A percentile compares a stretch with the other conserved stretches of the same genome.
Conservation (phyloP, 2,113 vertebrate genomes). For the Trematocara macrostoma region DNA sequence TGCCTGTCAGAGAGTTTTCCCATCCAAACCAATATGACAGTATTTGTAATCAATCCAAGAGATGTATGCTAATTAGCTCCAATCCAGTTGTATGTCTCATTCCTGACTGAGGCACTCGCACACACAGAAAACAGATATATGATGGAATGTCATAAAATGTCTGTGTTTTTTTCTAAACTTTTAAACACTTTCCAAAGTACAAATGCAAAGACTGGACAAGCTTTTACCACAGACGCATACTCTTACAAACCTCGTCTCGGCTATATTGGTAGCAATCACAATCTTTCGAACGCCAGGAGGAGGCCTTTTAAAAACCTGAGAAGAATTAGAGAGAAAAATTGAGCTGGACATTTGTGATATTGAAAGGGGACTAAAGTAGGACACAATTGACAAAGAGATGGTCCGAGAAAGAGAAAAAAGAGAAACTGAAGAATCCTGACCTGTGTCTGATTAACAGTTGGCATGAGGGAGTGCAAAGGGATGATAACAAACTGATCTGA, state of each 20-base stretch:
- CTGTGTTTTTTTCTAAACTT: background rate
- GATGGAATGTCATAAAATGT: background rate
- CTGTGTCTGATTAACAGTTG: conserved; percentile 96
- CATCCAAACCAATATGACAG: conserved; percentile 1
- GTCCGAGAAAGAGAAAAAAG: background rate
- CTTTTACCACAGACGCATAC: background rate
- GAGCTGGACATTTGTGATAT: background rate
- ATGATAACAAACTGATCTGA: conserved; percentile 94
- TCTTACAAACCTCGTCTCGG: conserved; percentile 88
- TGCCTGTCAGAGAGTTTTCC: conserved; percentile 10
- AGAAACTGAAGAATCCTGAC: conserved; percentile 67
- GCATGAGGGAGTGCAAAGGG: conserved; percentile 96
- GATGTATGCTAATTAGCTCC: conserved; percentile 30
- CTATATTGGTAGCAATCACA: conserved; percentile 97
- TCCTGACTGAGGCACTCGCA: background rate
- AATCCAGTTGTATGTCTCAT: background rate
- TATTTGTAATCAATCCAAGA: conserved; percentile 8
- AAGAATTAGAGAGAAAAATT: conserved; percentile 23
- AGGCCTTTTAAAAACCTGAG: conserved; percentile 93
- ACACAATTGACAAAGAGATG: background rate
- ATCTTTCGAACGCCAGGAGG: conserved; percentile 95
- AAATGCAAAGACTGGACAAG: background rate
- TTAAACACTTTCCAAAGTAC: background rate
- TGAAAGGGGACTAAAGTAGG: background rate
- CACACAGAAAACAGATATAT: background rate